A percentile compares a stretch with the other conserved stretches of the same genome.
These are phyloP conservation scores for Monochamus saltuarius DNA, from an alignment of 1,140 invertebrate species.

Conservation along the genomic window DNA sequence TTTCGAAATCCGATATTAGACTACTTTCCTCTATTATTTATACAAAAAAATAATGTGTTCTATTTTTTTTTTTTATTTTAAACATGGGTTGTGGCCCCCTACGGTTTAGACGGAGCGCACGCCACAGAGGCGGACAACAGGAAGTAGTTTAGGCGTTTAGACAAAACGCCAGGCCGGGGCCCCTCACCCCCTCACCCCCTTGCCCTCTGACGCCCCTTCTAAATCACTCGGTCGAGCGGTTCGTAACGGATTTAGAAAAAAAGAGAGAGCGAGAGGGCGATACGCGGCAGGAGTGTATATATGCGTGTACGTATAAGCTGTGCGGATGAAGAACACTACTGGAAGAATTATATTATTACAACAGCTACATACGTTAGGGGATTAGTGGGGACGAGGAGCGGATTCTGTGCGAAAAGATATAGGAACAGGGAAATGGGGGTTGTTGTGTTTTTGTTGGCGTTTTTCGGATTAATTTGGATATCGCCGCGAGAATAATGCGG, in stretches of 20 bases:
- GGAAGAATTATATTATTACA: no score
- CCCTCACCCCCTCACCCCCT: neutral
- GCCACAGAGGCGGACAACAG: conserved; percentile 19
- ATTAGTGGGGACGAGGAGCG: no score
- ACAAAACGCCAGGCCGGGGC: conserved; percentile 13
- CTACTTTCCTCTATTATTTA: no score
- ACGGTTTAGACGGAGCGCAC: neutral
- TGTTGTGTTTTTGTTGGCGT: conserved; percentile 12
- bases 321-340: no score
- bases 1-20: no score
- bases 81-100: neutral
- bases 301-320: no score
- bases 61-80: conserved; percentile 10
- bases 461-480: conserved; percentile 2
- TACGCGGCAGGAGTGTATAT: no score
- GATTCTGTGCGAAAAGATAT: no score
- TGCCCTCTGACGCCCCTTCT: conserved; percentile 11
- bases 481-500: no score
- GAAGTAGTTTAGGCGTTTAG: conserved; percentile 24
- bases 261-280: neutral
- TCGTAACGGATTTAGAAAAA: conserved; percentile 26
- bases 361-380: no score
- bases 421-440: no score
- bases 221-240: conserved; percentile 17
- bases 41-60: neutral